A percentile compares a stretch with the other conserved stretches of the same genome.
phyloP scores from a whole-genome alignment of 2,113 vertebrate species.

The Oceanites oceanicus region DNA sequence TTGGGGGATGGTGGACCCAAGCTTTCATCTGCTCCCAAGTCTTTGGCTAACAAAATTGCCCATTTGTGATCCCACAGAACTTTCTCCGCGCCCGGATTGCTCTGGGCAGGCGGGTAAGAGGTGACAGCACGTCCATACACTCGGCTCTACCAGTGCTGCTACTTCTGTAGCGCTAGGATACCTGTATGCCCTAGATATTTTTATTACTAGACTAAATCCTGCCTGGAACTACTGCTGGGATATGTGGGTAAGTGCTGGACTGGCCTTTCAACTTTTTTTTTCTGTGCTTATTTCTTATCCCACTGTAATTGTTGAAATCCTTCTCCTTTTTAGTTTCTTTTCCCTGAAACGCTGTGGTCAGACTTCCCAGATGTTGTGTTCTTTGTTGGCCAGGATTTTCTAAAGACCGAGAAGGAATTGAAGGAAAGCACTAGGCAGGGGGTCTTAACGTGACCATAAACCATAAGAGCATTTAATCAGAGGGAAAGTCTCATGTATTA shows the following conservation, averaged over 20 bases:
- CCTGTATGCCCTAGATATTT: background rate
- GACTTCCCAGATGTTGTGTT: background rate
- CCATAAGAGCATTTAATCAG: background rate
- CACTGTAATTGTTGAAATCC: background rate
- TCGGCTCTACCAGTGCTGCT: background rate
- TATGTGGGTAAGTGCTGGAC: background rate
- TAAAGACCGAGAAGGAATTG: background rate
- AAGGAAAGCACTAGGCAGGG: background rate
- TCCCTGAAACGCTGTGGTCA: background rate
- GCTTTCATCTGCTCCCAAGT: conserved; percentile 43
- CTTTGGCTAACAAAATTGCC: background rate
- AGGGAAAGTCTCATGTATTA: background rate
- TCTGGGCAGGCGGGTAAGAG: background rate
- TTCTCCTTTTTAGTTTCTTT: background rate
- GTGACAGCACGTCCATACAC: background rate
- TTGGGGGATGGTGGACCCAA: background rate
- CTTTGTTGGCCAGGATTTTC: background rate
- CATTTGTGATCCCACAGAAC: background rate
- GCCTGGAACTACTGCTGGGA: background rate
- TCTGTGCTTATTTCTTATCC: background rate
- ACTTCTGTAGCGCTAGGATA: background rate
- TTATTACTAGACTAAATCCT: background rate
- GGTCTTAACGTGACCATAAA: background rate
- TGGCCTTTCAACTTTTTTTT: background rate
- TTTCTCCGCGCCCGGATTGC: rapidly evolving